Conservation (phyloP, 2,113 vertebrate genomes). For the Elephantulus edwardii region DNA sequence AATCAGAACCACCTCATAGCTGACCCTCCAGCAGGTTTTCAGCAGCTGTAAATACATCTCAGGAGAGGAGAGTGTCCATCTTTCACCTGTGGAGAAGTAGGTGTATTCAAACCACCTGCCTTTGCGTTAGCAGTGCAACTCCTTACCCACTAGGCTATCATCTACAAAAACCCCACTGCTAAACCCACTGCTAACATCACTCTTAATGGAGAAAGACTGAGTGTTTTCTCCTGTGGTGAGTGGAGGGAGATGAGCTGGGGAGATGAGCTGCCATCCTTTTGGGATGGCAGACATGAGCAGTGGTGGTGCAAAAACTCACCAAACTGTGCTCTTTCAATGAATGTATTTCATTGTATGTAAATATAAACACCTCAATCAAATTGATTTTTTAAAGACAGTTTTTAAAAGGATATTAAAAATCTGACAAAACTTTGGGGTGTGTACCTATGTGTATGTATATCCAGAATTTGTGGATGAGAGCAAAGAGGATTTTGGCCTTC, state of each 20-base stretch:
- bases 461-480: neutral
- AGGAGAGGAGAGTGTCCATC: no score
- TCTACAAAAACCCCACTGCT: no score
- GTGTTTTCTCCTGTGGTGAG: neutral
- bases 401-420: neutral
- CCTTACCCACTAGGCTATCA: no score
- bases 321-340: neutral
- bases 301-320: neutral
- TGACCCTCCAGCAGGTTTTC: no score
- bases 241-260: rapidly evolving
- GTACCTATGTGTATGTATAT: no score
- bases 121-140: no score
- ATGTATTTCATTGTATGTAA: neutral
- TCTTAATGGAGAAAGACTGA: neutral
- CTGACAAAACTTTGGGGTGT: neutral
- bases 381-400: neutral
- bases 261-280: neutral
- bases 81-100: no score
- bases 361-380: neutral
- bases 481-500: neutral
- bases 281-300: neutral
- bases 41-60: no score
- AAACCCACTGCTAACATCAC: no score
- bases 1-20: no score
- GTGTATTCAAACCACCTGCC: no score